Base-by-base conservation (phyloP, 2,113 vertebrate genomes). In the Perccottus glenii region DNA sequence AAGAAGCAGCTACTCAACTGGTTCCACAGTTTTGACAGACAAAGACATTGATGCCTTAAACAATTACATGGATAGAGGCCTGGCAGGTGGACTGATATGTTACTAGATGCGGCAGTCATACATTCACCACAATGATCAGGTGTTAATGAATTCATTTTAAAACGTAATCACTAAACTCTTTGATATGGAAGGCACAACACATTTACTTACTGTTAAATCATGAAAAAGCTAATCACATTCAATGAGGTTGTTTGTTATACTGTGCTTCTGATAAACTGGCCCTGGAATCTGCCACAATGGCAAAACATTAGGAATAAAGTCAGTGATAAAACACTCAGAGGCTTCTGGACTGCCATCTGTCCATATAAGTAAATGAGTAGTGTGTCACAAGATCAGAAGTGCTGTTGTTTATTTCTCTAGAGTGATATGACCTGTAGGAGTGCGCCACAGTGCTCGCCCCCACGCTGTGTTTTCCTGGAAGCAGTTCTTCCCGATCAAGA, bases 331-430 rank as follows among this genome's bases (percentile, higher is more conserved):
- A 67, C 59, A 5, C 32, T 4, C 15, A 50, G 36, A 67, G 42
- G 11, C 52, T 51, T 42, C 32, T 38, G 43, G 66, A 65, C 67
- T 64, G 56, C 46, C 55, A 32, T 49, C 60, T 73, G 64, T 40
- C 80, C 60, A 77, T 75, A 61, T 70, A 77, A 80, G 83, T 88
- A 78, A 90, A 89, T 88, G 77, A 88, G 80, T 83, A 82, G 81
- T n/a, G 2, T 72, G 76, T 87, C 83, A 88, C 77, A 82, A 85
- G 87, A 83, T 57, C 19, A 67, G 59, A 67, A 66, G 56, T 67
- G 42, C 56, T 14, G 62, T 59, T 78, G 76, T 70, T 70, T 64
- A 63, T 79, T 64, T 82, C 65, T 80, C 58, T 11, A 16, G 50
- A 77, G 59, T 3, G 51, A 77, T 78, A 71, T 9, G 15, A 83